Evolutionary conservation across 2,113 vertebrate species (phyloP), one percentile per base, ranked within the genome.

Genomic region (Arothron firmamentum): DNA sequence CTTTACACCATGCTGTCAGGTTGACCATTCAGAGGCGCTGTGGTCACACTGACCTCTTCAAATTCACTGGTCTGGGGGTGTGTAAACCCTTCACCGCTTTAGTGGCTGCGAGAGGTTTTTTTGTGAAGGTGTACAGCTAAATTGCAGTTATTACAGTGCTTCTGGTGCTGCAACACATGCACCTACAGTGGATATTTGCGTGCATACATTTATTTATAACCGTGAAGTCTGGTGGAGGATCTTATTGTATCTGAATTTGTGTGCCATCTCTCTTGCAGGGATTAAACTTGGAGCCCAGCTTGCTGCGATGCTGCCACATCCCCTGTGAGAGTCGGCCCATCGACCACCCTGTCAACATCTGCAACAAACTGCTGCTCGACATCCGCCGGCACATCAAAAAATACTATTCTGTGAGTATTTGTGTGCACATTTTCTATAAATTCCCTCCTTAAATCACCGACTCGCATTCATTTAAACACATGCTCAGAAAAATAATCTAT

Each of bases 391-490:
- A 88, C 80, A 67, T 97, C 79, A 94, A 82, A 73, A 96, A 89
- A 76, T 98, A 97, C 79, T 97, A 96, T 72, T 90, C 85, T 52
- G 96, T 98, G 79, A 97, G 96, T 97, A 84, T 71, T 62, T 48
- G 48, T 62, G 8, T 41, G n/a, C 64, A 6, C 5, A 31, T 6
- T 31, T 31, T 31, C 8, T 31, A 31, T 6, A 31, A 31, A 31
- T 31, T 3, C 8, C 3, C 28, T 31, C 21, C 21, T 23, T 31
- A 31, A 31, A 5, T 9, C 28, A 31, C 2, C 28, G 8, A 31
- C 28, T 31, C 5, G 8, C 28, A 31, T 31, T 31, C 28, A 31
- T 9, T 31, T 31, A 31, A 31, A 31, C 28, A 31, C 28, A 31
- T 31, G 28, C 28, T 31, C 28, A 31, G 28, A 31, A 31, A 31